Evolutionary conservation across 2,797 vertebrate species (phyloP), one percentile per base, ranked within the genome.

Genomic region (Sebastes matsubarae): DNA sequence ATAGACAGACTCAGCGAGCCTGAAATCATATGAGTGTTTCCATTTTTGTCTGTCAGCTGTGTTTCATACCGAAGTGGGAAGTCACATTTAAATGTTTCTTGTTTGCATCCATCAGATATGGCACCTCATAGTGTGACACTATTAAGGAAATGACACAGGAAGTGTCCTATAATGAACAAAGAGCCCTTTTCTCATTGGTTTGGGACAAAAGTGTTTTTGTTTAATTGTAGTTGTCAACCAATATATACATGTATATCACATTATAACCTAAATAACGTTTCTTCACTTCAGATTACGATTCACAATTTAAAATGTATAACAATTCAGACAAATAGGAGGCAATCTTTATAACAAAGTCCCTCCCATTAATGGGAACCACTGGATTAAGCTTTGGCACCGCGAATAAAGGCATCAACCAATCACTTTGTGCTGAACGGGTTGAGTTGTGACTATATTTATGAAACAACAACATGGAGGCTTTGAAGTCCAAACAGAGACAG

Each of bases 21-120:
- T 82, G 87, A 82, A 88, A 89, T 86, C 75, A 80, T 77, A 74
- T 46, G 68, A 87, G 69, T 66, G 77, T 78, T 87, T 84, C 78
- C 71, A 79, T 83, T 74, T 86, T 70, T 66, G 80, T 79, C 72
- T 52, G 38, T 75, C 73, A 84, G 80, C 72, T 72, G 68, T 68
- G 72, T 82, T 82, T 82, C 25, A 57, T n/a, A 38, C 24, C n/a
- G 24, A 68, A 52, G 50, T 20, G 14, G 38, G 29, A 65, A 84
- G 64, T 77, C 55, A 32, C 13, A 74, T 83, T 83, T 72, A 36
- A 75, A 85, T 68, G 55, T 61, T 61, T 34, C 58, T 71, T 68
- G 13, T 60, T 77, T 72, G 65, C 24, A 55, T 72, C 57, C 2
- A 24, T 82, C 52, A 74, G 36, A 65, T 65, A 22, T 58, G 65